Evolutionary conservation across 30 jellyfish, hydroid and myxozoan species (phyloP).

Genomic region (Aurelia aurita): DNA sequence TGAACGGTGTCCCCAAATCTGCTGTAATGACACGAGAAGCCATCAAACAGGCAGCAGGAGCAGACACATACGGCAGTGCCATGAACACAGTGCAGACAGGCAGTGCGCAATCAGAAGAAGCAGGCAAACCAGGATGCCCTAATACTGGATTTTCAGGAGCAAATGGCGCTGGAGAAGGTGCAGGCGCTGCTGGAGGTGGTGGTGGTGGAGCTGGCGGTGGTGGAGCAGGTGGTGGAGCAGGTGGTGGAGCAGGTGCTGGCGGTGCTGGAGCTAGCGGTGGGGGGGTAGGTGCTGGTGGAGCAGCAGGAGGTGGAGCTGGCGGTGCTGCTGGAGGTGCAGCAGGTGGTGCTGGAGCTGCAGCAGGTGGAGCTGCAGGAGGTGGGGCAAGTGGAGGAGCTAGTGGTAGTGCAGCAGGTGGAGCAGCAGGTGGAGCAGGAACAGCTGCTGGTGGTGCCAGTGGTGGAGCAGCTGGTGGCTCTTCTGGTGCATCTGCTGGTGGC

Average conservation of each 20-base stretch:
- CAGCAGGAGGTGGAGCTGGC: constrained; percentile 18
- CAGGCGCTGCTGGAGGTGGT: constrained; percentile 58
- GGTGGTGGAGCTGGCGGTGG: constrained; percentile 45
- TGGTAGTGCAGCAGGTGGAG: constrained; percentile 31
- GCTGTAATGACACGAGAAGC: constrained; percentile 76
- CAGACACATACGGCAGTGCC: constrained; percentile 54
- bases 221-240: constrained; percentile 43
- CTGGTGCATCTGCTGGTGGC: constrained; percentile 51
- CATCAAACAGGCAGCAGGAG: constrained; percentile 79
- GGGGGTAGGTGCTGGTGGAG: constrained; percentile 27
- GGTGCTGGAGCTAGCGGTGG: constrained; percentile 40
- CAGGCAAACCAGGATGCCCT: constrained; percentile 87
- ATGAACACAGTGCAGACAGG: constrained; percentile 92
- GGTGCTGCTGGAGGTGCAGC: constrained; percentile 29
- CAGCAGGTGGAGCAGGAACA: constrained; percentile 47
- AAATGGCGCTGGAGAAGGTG: constrained; percentile 72
- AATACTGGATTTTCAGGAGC: constrained; percentile 55
- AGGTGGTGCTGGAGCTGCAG: constrained; percentile 39
- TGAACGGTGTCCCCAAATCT: constrained; percentile 84
- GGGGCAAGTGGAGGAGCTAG: constrained; percentile 20
- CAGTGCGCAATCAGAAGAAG: constrained; percentile 89
- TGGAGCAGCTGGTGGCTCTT: constrained; percentile 59
- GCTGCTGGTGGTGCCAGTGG: constrained; percentile 68
- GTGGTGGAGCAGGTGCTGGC: constrained; percentile 12
- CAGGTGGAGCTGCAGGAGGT: constrained; percentile 47